Evolutionary conservation across 37 sponge, comb jelly and placozoan species (phyloP).

Genomic region (Bolinopsis microptera): DNA sequence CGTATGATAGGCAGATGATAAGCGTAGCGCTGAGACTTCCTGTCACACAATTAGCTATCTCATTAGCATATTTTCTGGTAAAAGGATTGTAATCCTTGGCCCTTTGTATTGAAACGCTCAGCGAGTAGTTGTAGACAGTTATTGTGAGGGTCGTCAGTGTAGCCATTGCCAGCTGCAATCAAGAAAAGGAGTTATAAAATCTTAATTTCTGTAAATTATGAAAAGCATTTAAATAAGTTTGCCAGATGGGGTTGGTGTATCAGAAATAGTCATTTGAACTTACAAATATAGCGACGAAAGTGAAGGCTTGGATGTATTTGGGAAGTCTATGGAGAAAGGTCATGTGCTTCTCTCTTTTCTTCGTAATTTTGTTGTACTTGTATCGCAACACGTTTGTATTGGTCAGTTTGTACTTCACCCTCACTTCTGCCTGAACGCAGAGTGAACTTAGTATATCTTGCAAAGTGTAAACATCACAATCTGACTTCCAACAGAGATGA

Average conservation of each 20-base stretch:
- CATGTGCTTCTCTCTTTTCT: conserved; percentile 6
- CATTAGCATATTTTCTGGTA: conserved; percentile 48
- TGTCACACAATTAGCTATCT: conserved; percentile 13
- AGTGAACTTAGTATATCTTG: background rate
- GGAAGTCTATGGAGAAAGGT: conserved; percentile 35
- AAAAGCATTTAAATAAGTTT: too few relatives aligned
- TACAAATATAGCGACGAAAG: conserved; percentile 4
- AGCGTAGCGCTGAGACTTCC: conserved; percentile 14
- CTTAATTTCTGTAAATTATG: background rate
- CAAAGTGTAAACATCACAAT: background rate
- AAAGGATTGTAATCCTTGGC: conserved; percentile 18
- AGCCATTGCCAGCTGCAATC: background rate
- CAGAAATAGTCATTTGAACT: background rate
- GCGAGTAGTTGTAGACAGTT: conserved; percentile 55
- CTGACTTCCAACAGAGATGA: too few relatives aligned
- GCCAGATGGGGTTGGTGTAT: background rate
- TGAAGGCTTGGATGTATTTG: background rate
- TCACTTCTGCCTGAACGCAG: conserved; percentile 31
- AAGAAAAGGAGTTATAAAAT: background rate
- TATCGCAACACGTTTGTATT: background rate
- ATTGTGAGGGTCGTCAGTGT: conserved; percentile 1
- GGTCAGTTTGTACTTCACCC: conserved; percentile 39
- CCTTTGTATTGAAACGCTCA: background rate
- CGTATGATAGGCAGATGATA: conserved; percentile 5
- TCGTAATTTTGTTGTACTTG: background rate